Evolutionary conservation across 2,888 invertebrate species (phyloP).

Genomic region (Himalopsyche anomala): DNA sequence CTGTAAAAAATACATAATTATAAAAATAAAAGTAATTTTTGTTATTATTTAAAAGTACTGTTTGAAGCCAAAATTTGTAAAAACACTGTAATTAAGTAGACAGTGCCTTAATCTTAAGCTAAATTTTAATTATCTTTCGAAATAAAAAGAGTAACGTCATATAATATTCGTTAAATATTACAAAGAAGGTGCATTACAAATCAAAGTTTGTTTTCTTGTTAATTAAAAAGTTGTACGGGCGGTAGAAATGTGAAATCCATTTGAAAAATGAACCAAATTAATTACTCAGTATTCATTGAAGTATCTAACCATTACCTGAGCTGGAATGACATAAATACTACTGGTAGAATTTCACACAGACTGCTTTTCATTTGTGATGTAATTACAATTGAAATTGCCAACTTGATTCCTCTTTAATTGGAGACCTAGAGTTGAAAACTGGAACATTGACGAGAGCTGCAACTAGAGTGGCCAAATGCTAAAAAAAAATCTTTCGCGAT

Average conservation of each 20-base stretch:
- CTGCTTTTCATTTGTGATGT: slow-evolving; percentile 37
- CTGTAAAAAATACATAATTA: too few species aligned
- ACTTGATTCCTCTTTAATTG: slow-evolving; percentile 1
- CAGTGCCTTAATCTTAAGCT: too few species aligned
- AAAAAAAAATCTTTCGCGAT: too few species aligned
- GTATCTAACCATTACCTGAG: not conserved
- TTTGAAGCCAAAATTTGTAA: too few species aligned
- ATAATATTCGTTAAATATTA: too few species aligned
- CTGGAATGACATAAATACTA: slow-evolving; percentile 5
- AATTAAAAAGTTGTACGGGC: not conserved
- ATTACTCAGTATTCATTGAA: slow-evolving; percentile 2
- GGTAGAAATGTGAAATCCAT: not conserved
- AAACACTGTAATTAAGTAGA: too few species aligned
- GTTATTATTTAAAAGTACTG: too few species aligned
- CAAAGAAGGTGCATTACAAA: not conserved
- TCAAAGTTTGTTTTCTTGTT: not conserved
- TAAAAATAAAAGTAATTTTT: too few species aligned
- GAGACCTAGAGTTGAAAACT: not conserved
- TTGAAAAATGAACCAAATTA: not conserved
- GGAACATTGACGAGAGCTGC: not conserved
- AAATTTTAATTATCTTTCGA: too few species aligned
- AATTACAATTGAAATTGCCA: not conserved
- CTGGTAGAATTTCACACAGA: not conserved
- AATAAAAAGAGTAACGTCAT: too few species aligned
- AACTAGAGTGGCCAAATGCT: not conserved